Conservation (phyloP, 35 echinoderm and acorn worm genomes). For the Anneissia japonica region DNA sequence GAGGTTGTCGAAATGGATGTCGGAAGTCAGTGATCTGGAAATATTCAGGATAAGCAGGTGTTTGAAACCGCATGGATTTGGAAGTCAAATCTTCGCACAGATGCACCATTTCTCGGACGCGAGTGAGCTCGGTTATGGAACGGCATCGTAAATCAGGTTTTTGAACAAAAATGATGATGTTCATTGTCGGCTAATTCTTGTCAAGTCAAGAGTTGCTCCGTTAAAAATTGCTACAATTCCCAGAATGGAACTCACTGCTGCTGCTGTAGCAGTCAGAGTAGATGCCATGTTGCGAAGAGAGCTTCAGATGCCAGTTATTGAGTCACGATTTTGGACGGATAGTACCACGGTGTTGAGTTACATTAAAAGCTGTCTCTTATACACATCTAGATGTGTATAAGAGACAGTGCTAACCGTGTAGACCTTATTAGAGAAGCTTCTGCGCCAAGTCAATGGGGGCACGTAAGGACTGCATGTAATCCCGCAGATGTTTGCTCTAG, state of each 20-base stretch:
- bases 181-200: not conserved
- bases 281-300: not conserved
- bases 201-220: not conserved
- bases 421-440: not conserved
- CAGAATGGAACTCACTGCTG: not conserved
- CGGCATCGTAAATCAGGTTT: not conserved
- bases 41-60: constrained; percentile 33
- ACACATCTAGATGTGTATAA: not conserved
- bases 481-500: not conserved
- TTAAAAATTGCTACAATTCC: not conserved
- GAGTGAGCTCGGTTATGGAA: constrained; percentile 14
- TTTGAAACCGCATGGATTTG: constrained; percentile 31
- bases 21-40: constrained; percentile 37
- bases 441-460: not conserved
- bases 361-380: constrained; percentile 22
- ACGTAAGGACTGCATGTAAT: not conserved
- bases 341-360: not conserved
- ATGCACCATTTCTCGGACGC: constrained; percentile 45
- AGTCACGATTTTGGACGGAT: not conserved
- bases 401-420: not conserved
- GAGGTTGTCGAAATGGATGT: constrained; percentile 41
- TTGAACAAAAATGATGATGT: not conserved
- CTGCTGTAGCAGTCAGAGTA: not conserved
- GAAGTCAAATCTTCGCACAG: not conserved
- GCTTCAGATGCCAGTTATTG: not conserved